phyloP scores from a whole-genome alignment of 2,888 invertebrate genomes.

The Ceriagrion tenellum region DNA sequence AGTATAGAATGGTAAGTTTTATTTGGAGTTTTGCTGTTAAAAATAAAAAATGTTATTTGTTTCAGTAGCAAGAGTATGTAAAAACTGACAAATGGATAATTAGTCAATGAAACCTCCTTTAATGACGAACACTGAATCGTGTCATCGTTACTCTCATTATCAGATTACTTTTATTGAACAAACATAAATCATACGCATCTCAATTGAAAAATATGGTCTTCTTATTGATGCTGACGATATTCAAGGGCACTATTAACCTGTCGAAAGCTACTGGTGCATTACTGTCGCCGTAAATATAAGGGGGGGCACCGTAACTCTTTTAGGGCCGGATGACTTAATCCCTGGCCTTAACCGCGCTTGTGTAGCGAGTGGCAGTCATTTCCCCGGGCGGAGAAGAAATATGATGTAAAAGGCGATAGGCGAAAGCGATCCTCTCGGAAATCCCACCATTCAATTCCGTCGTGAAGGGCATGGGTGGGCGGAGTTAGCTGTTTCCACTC shows the following conservation, averaged over 20 bases:
- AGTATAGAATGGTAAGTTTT: too few relatives aligned
- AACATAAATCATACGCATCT: too few relatives aligned
- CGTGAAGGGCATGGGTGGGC: background rate
- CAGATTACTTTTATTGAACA: too few relatives aligned
- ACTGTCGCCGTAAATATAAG: background rate
- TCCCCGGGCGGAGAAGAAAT: background rate
- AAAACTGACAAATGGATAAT: too few relatives aligned
- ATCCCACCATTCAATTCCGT: background rate
- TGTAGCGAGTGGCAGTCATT: background rate
- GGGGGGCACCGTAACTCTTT: background rate
- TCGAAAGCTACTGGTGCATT: background rate
- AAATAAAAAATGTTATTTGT: too few relatives aligned
- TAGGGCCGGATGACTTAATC: background rate
- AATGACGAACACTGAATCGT: too few relatives aligned
- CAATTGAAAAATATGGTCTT: too few relatives aligned
- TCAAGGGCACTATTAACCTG: background rate
- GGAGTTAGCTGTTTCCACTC: background rate
- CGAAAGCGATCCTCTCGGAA: background rate
- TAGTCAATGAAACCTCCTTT: too few relatives aligned
- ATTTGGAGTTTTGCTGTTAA: too few relatives aligned
- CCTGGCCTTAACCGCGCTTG: background rate
- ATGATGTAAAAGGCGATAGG: background rate
- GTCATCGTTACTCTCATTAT: too few relatives aligned
- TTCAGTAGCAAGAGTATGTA: too few relatives aligned
- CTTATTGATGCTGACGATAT: background rate